Base-by-base conservation (phyloP, 2,113 vertebrate species). In the Triplophysa dalaica region DNA sequence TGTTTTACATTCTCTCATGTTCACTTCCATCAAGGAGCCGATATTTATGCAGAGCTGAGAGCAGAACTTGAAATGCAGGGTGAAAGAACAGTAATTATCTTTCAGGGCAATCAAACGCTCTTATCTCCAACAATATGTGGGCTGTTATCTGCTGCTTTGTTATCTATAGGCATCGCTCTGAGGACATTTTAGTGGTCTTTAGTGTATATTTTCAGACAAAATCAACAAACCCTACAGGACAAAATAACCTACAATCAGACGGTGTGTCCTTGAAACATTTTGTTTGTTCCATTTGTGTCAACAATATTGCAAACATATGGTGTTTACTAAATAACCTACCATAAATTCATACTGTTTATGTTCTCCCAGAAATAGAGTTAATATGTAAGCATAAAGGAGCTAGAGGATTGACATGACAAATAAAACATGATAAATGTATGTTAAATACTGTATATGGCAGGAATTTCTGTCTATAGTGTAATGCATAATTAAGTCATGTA, bases 111-210 rank as follows among this genome's bases (percentile, higher is more conserved):
- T 89, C 86, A 82, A 77, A 70, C 29, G 22, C 48, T 72, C 75
- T 87, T 87, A 86, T 89, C 83, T 87, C 17, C 29, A 68, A 26
- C 66, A 78, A 58, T 81, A 50, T 70, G 63, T 86, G 78, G 68
- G 56, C 69, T 81, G 84, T 85, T 80, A 81, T 79, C 63, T 81
- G 83, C 81, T 81, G 75, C 67, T 50, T 38, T 74, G 52, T 80
- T 88, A 88, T 89, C 86, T 87, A 19, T 60, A 22, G 54, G 78
- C 68, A 85, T 83, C 81, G 81, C 41, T 82, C 54, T 14, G 9
- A 80, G 81, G 84, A 77, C 74, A 58, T 88, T 70, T 79, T 67
- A 63, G 38, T 41, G 86, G 80, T 48, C 50, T 73, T 81, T 65
- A 78, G 69, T 64, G 26, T 41, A 64, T 65, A 73, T 81, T 75